Conservation (phyloP, 2,113 vertebrate species). For the Spilogale gracilis region DNA sequence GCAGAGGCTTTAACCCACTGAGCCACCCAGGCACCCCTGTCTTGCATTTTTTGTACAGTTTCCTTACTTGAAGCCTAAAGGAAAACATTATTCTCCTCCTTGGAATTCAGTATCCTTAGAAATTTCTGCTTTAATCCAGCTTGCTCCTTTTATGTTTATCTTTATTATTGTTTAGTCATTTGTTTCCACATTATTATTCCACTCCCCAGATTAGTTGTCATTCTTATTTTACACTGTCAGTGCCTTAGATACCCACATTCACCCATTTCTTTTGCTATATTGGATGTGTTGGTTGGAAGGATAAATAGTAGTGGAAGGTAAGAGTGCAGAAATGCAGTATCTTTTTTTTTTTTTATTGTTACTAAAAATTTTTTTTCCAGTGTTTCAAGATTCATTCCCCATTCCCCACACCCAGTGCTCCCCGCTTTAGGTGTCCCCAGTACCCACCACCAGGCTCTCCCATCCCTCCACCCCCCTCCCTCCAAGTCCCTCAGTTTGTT, state of each 20-base stretch:
- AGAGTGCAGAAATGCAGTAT: neutral
- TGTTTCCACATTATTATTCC: neutral
- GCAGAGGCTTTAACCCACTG: no score
- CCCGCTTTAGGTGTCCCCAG: no score
- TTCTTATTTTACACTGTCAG: neutral
- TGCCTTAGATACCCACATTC: neutral
- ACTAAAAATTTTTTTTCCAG: no score
- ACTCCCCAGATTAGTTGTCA: neutral
- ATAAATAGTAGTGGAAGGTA: neutral
- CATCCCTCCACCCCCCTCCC: no score
- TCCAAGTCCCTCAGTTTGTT: no score
- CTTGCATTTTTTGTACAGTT: neutral
- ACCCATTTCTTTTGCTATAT: neutral
- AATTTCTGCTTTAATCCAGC: neutral
- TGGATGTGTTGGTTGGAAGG: neutral
- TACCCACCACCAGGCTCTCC: no score
- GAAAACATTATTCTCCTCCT: neutral
- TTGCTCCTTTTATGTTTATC: neutral
- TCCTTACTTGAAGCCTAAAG: neutral
- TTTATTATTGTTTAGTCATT: neutral
- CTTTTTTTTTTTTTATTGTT: no score
- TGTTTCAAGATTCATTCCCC: no score
- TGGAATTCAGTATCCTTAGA: neutral
- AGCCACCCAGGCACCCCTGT: no score
- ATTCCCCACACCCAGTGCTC: no score